Conservation (phyloP, 2,888 invertebrate species). For the Ceriagrion tenellum region DNA sequence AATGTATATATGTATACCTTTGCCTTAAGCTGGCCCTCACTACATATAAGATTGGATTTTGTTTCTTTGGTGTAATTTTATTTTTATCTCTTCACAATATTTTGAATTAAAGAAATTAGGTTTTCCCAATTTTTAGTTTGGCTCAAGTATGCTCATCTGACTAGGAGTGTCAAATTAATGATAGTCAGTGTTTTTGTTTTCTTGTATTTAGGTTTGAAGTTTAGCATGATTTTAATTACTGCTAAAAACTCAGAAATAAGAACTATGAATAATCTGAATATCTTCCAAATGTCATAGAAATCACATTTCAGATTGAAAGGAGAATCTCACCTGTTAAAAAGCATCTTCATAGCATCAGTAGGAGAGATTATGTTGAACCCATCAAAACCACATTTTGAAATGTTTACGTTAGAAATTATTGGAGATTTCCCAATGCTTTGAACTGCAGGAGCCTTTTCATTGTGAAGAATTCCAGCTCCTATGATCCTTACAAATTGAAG, state of each 20-base stretch:
- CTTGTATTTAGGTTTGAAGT: too few relatives aligned
- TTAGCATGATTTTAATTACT: background rate
- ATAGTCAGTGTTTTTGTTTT: too few relatives aligned
- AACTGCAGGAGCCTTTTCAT: constrained; percentile 95
- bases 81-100: too few relatives aligned
- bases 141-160: too few relatives aligned
- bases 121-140: too few relatives aligned
- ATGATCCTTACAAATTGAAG: constrained; percentile 90
- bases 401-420: constrained; percentile 87
- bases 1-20: too few relatives aligned
- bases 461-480: constrained; percentile 97
- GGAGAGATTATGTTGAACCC: constrained; percentile 96
- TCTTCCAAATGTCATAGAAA: background rate
- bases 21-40: too few relatives aligned
- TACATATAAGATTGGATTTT: too few relatives aligned
- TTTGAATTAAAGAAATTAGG: too few relatives aligned
- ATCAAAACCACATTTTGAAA: constrained; percentile 92
- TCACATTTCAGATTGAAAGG: background rate
- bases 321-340: constrained; percentile 81
- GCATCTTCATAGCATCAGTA: constrained; percentile 86
- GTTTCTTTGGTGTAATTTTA: too few relatives aligned
- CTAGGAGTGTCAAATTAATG: too few relatives aligned
- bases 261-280: background rate
- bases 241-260: background rate
- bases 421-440: constrained; percentile 95